Conservation (phyloP, 2,888 invertebrate genomes). For the Malachius bipustulatus region DNA sequence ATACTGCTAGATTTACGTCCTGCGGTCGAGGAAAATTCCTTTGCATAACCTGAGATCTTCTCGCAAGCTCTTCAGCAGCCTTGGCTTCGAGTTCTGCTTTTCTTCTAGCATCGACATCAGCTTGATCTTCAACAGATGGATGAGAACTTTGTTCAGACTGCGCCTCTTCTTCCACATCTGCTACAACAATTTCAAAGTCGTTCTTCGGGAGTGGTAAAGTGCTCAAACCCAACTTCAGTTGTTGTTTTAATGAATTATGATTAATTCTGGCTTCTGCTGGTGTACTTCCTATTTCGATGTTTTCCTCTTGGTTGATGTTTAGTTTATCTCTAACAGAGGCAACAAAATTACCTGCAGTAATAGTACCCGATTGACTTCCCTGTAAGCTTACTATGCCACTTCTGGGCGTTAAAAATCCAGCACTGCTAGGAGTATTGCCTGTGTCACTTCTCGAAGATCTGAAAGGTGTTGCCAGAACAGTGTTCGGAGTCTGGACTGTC, state of each 20-base stretch:
- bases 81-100: slow-evolving; percentile 57
- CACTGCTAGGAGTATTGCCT: slow-evolving; percentile 43
- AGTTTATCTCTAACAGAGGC: slow-evolving; percentile 85
- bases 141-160: slow-evolving; percentile 17
- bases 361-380: slow-evolving; percentile 17
- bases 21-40: slow-evolving; percentile 70
- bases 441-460: slow-evolving; percentile 46
- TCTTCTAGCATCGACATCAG: slow-evolving; percentile 64
- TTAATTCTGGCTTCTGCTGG: slow-evolving; percentile 53
- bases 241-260: slow-evolving; percentile 59
- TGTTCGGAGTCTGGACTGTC: slow-evolving; percentile 74
- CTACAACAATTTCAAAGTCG: slow-evolving; percentile 97
- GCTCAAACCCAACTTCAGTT: slow-evolving; percentile 65
- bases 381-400: slow-evolving; percentile 39
- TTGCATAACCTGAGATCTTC: slow-evolving; percentile 79
- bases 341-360: slow-evolving; percentile 28
- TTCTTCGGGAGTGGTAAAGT: slow-evolving; percentile 84
- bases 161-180: slow-evolving; percentile 58
- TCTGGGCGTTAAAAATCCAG: slow-evolving; percentile 46
- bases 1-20: slow-evolving; percentile 73
- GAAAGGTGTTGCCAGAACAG: slow-evolving; percentile 80
- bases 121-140: slow-evolving; percentile 63
- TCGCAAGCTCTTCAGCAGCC: slow-evolving; percentile 57
- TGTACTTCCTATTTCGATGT: slow-evolving; percentile 56
- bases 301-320: slow-evolving; percentile 87